These are phyloP conservation scores for Elysia chlorotica DNA, from an alignment of 1,140 invertebrate species.

Conservation along the genomic window DNA sequence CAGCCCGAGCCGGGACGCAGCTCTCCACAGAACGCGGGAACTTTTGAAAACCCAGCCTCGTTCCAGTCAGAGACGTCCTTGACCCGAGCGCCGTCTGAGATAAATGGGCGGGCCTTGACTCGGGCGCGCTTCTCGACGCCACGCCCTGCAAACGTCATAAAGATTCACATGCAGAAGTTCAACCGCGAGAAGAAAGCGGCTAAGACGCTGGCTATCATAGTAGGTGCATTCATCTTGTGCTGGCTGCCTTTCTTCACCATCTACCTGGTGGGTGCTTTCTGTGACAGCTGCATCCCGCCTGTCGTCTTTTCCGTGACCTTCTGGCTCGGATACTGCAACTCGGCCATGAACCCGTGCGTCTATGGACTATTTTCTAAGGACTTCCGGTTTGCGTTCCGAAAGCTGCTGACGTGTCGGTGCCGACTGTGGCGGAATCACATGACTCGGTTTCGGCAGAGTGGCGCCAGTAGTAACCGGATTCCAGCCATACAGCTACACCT, in stretches of 20 bases:
- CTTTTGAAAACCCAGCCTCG: too few relatives aligned
- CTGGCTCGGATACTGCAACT: conserved; percentile 98
- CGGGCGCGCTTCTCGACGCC: conserved; percentile 7
- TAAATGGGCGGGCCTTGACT: too few relatives aligned
- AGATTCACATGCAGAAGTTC: conserved; percentile 28
- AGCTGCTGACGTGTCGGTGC: conserved; percentile 6
- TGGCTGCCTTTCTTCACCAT: conserved; percentile 98
- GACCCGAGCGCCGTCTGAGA: too few relatives aligned
- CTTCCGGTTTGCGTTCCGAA: conserved; percentile 67
- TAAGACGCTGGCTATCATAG: conserved; percentile 93
- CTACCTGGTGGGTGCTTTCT: conserved; percentile 42
- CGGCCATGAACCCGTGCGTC: conserved; percentile 91
- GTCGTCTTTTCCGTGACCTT: conserved; percentile 28
- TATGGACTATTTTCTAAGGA: conserved; percentile 98
- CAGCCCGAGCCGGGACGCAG: too few relatives aligned
- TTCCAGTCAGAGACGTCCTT: too few relatives aligned
- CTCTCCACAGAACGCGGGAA: too few relatives aligned
- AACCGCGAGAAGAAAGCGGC: conserved; percentile 74
- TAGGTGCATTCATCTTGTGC: conserved; percentile 97
- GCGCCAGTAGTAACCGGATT: too few relatives aligned
- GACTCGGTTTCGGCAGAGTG: background rate
- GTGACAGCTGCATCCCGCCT: conserved; percentile 61
- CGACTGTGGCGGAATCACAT: background rate
- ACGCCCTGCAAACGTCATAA: conserved; percentile 8
- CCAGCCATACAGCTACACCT: conserved; percentile 17